phyloP scores from a whole-genome alignment of 1,140 invertebrate species.

The Drosophila gunungcola region DNA sequence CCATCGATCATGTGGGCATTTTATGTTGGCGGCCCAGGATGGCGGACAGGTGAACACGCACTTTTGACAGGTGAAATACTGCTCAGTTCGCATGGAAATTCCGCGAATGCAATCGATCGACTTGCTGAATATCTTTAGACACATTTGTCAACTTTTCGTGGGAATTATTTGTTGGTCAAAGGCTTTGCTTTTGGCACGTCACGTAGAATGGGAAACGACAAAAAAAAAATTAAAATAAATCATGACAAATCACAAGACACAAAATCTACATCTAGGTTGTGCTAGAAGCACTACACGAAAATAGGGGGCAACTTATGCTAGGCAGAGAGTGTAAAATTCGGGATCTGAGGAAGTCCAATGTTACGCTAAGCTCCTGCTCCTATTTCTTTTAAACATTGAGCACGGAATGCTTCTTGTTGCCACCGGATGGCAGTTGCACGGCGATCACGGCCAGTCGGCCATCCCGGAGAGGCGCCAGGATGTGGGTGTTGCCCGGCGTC shows the following conservation, averaged over 20 bases:
- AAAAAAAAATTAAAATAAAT: conserved; percentile 14
- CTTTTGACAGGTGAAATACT: conserved; percentile 14
- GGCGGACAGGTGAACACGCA: conserved; percentile 13
- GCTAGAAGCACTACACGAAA: neutral
- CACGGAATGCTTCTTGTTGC: conserved; percentile 83
- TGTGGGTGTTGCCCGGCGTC: conserved; percentile 87
- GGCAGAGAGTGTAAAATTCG: conserved; percentile 23
- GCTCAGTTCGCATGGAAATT: conserved; percentile 33
- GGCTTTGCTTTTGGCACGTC: conserved; percentile 49
- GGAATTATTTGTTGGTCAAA: conserved; percentile 33
- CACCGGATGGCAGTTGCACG: conserved; percentile 67
- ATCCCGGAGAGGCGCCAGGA: conserved; percentile 87
- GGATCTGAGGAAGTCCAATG: conserved; percentile 1
- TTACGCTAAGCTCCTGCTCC: conserved; percentile 1
- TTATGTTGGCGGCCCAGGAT: conserved; percentile 8
- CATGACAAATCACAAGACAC: conserved; percentile 43
- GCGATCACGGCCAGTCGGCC: conserved; percentile 87
- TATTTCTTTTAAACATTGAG: conserved; percentile 68
- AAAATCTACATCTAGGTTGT: conserved; percentile 18
- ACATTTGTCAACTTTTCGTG: conserved; percentile 33
- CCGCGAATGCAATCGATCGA: conserved; percentile 37
- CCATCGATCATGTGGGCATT: conserved; percentile 33
- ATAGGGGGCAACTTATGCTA: conserved; percentile 19
- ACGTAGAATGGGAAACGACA: conserved; percentile 29
- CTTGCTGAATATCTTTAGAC: conserved; percentile 24